Evolutionary conservation across 2,797 vertebrate genomes (phyloP), one percentile per base, ranked within the genome.

Genomic region (Leptodactylus fallax): DNA sequence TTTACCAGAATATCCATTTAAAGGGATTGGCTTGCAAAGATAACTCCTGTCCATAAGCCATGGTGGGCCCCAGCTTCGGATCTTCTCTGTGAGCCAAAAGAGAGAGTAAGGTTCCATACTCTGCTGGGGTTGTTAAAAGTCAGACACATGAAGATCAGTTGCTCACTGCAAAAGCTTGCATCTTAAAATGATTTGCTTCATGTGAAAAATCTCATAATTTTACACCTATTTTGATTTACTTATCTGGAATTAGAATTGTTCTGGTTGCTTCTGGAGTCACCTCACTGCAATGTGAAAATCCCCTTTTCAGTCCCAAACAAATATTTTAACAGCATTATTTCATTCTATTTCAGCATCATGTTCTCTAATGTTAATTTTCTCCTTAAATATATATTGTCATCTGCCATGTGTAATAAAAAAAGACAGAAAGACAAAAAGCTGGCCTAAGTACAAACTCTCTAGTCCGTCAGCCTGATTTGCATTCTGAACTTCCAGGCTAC

Each of bases 391-490:
- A 71, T 45, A 49, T 51, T 51, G 45, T 74, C 71, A 74, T 74
- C 47, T 74, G 45, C 45, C 45, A 74, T 74, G 49, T 74, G 47
- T 74, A 74, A 74, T 51, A 74, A 47, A 74, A n/a, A 49, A 74
- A 74, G 19, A 51, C 9, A 49, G 19, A 72, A 74, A 45, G 67
- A 71, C 8, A 10, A 71, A 71, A 45, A 36, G 14, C 27, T 71
- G 71, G 45, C 19, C 71, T 45, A 51, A 55, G n/a, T 25, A 55
- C 76, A 55, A 78, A 27, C 51, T 53, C 74, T 78, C 51, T 55
- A 78, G 49, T 78, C 51, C 14, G 21, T 55, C 21, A 25, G 7
- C 6, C 51, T 27, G 7, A 55, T 55, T 25, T 78, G n/a, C 7
- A 78, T 78, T 55, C n/a, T 16, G 51, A 55, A 25, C 76, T 78